These are phyloP conservation scores for Epizoanthus rinbou DNA, from an alignment of 92 coral and sea anemone species.

Conservation along the genomic window DNA sequence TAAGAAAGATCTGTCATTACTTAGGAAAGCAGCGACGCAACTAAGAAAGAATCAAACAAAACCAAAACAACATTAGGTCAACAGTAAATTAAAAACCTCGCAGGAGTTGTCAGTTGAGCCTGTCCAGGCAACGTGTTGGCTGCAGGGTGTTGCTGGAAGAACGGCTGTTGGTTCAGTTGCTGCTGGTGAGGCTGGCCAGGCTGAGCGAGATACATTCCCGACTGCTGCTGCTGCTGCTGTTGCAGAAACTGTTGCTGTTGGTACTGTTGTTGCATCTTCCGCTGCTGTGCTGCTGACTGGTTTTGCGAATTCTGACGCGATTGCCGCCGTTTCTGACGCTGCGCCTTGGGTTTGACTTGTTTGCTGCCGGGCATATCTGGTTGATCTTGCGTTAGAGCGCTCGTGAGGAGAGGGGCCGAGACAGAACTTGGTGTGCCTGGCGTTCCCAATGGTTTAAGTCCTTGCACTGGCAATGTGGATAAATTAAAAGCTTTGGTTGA, in stretches of 20 bases:
- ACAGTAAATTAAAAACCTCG: conserved; percentile 1
- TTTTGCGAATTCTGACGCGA: conserved; percentile 50
- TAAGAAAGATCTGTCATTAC: too few relatives aligned
- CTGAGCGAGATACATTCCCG: conserved; percentile 49
- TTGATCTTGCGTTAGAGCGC: conserved; percentile 53
- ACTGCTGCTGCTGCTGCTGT: conserved; percentile 49
- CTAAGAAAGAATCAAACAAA: too few relatives aligned
- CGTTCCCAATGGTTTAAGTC: conserved; percentile 52
- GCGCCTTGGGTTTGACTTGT: conserved; percentile 64
- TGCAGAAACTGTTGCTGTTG: conserved; percentile 61
- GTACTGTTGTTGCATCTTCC: conserved; percentile 52
- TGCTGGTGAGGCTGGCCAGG: conserved; percentile 42
- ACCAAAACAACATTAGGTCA: too few relatives aligned
- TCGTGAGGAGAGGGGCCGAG: conserved; percentile 37
- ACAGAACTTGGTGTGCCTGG: conserved; percentile 67
- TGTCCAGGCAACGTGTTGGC: conserved; percentile 41
- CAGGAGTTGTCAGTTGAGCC: conserved; percentile 29
- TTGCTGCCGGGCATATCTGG: conserved; percentile 59
- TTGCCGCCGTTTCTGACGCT: conserved; percentile 50
- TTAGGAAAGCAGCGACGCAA: too few relatives aligned
- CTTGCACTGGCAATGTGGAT: conserved; percentile 33
- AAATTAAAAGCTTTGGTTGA: not conserved
- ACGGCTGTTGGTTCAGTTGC: conserved; percentile 44
- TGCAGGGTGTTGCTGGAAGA: conserved; percentile 26
- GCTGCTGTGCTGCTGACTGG: conserved; percentile 41